Evolutionary conservation across 2,888 invertebrate species (phyloP).

Genomic region (Microchrysa polita): DNA sequence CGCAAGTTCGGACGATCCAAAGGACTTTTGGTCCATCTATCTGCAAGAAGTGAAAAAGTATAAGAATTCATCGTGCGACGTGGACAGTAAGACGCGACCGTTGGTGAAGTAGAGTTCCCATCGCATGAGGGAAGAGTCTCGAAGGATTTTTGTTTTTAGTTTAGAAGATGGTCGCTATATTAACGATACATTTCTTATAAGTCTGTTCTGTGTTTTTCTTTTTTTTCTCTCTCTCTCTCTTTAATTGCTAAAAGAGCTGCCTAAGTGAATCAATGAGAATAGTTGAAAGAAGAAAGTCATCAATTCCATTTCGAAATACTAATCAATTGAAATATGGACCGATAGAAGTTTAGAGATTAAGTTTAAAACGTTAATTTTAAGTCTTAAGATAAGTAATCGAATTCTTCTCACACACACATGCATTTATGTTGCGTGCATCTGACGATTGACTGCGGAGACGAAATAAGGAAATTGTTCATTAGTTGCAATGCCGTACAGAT

Average conservation of each 20-base stretch:
- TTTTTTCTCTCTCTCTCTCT: too few relatives aligned
- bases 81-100: constrained; percentile 89
- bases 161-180: constrained; percentile 21
- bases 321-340: constrained; percentile 12
- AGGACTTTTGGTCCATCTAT: constrained; percentile 93
- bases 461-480: neutral
- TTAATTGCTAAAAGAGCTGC: neutral
- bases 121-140: too few relatives aligned
- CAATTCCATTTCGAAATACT: constrained; percentile 49
- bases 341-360: neutral
- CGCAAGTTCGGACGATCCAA: constrained; percentile 67
- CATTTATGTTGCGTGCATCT: constrained; percentile 30
- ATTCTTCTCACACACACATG: constrained; percentile 5
- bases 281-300: constrained; percentile 35
- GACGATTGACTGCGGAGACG: neutral
- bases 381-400: neutral
- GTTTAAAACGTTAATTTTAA: neutral
- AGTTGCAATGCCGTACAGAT: too few relatives aligned
- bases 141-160: constrained; percentile 15
- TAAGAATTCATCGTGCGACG: constrained; percentile 90
- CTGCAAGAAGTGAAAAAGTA: constrained; percentile 94
- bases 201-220: too few relatives aligned
- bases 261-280: constrained; percentile 7
- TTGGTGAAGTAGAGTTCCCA: constrained; percentile 83
- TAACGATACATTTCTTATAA: constrained; percentile 1